Base-by-base conservation (phyloP, 1,140 invertebrate genomes). In the Polypedilum pembai region DNA sequence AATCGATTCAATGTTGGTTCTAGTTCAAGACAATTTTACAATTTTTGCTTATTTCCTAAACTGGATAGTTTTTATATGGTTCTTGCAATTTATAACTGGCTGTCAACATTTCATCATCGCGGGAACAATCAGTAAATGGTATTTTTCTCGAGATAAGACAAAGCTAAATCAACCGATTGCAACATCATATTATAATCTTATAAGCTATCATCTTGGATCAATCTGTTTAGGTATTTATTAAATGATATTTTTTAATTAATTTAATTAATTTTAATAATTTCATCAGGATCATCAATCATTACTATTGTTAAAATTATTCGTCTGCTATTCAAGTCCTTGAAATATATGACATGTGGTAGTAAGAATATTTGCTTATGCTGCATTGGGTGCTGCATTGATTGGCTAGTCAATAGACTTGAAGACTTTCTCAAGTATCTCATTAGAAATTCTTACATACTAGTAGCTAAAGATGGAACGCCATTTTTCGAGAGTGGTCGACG, bases 101-200 rank as follows among this genome's bases (percentile, higher is more conserved):
- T 92, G 91, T 80, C 91, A 94, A 77, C 88, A 92, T 79, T 87
- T 92, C 81, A 84, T 92, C 0, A 88, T 93, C 65, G 89, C 90
- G 45, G 89, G 90, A n/a, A 85, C 91, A 40, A 88, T 93, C 8
- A 84, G 89, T 0, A 84, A 83, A 8, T 94, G 92, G 91, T 94
- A 89, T 78, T 94, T 93, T 78, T 87, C 88, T 20, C 88, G 91
- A 77, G 85, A 92, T 75, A 93, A 92, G 80, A 83, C 80, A 7
- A 78, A 82, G 4, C 76, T 93, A 8, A 83, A 83, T 0, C 83
- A 84, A 73, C 87, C 91, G 0, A 87, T 91, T 33, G 75, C 80
- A 5, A 84, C 79, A 7, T 87, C 87, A 72, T 85, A 87, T 10
- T 78, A 81, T 10, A 86, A 86, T 74, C 80, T 92, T 33, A 79